phyloP scores from a whole-genome alignment of 2,888 invertebrate species.

The Nipponacmea schrenckii region DNA sequence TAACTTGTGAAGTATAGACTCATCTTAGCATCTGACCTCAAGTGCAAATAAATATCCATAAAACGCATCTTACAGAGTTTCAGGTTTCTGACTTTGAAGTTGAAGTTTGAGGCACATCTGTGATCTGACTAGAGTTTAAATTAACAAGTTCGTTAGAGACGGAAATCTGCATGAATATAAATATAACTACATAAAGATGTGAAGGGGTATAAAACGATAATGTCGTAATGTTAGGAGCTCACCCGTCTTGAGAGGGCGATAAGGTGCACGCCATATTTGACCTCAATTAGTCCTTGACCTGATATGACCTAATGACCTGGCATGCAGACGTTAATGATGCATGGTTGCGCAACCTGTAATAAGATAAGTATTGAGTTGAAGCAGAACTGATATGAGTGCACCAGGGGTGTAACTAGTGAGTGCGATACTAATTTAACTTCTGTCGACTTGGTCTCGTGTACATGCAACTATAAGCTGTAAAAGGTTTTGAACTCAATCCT shows the following conservation, averaged over 20 bases:
- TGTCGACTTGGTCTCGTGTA: background rate
- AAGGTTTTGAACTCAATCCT: constrained; percentile 1
- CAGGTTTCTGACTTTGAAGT: constrained; percentile 8
- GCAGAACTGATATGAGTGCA: constrained; percentile 8
- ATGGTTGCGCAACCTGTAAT: constrained; percentile 7
- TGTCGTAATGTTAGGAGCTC: background rate
- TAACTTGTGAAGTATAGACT: constrained; percentile 6
- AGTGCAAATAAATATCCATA: constrained; percentile 9
- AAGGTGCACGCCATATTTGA: constrained; percentile 12
- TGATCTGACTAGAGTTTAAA: background rate
- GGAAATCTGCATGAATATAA: background rate
- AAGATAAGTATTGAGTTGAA: constrained; percentile 1
- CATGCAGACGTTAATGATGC: constrained; percentile 2
- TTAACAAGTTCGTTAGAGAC: constrained; percentile 2
- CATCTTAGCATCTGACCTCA: constrained; percentile 4
- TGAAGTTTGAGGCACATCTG: background rate
- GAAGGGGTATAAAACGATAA: background rate
- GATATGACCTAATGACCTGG: constrained; percentile 10
- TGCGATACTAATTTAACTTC: background rate
- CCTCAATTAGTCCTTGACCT: constrained; percentile 25
- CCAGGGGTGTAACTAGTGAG: constrained; percentile 2
- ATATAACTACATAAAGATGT: background rate
- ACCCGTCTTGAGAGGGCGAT: background rate
- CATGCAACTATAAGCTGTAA: background rate
- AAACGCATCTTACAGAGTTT: constrained; percentile 5